Evolutionary conservation across 2,797 vertebrate species (phyloP).

Genomic region (Pangasius macronema): DNA sequence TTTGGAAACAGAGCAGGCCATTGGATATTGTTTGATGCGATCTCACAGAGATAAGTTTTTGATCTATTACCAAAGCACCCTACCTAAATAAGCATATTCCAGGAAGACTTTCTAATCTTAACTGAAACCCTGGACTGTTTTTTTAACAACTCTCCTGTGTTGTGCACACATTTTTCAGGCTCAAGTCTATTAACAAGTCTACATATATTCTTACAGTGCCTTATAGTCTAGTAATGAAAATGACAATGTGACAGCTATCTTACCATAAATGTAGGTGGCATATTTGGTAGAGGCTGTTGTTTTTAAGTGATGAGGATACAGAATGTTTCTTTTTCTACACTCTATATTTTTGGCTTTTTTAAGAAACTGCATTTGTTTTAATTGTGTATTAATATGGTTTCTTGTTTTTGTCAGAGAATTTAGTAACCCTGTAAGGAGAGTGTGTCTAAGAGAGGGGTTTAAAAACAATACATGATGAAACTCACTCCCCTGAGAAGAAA

Average conservation of each 20-base stretch:
- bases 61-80: slow-evolving; percentile 53
- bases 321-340: neutral
- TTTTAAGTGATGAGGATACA: neutral
- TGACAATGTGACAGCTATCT: neutral
- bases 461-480: slow-evolving; percentile 83
- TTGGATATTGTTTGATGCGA: slow-evolving; percentile 68
- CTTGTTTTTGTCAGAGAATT: neutral
- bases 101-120: neutral
- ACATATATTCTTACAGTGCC: neutral
- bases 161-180: neutral
- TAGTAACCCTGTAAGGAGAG: slow-evolving; percentile 61
- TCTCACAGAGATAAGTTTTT: slow-evolving; percentile 69
- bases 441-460: slow-evolving; percentile 67
- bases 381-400: slow-evolving; percentile 4
- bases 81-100: slow-evolving; percentile 12
- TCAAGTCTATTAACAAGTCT: neutral
- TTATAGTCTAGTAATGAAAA: neutral
- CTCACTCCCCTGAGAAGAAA: slow-evolving; percentile 71
- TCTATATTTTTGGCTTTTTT: neutral
- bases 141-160: neutral
- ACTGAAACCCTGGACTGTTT: slow-evolving; percentile 9
- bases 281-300: neutral
- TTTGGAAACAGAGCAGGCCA: slow-evolving; percentile 63
- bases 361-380: neutral
- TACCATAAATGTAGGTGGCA: neutral